Evolutionary conservation across 1,140 invertebrate species (phyloP).

Genomic region (Drosophila lacertosa): DNA sequence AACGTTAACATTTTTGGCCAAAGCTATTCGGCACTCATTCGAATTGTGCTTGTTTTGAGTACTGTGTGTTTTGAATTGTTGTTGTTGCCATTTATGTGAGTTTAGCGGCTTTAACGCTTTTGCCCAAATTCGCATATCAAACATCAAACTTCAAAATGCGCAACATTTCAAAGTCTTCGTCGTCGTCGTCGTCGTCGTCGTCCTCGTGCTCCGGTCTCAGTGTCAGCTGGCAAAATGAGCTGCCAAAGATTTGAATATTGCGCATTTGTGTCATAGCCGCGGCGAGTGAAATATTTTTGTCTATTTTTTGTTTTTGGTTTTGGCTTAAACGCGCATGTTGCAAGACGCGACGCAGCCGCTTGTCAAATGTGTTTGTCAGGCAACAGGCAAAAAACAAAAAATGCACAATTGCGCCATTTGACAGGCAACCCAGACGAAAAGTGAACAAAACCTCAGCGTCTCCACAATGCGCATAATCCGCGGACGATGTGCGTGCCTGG

Average conservation of each 20-base stretch:
- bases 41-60: slow-evolving; percentile 2
- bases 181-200: neutral
- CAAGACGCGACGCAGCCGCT: slow-evolving; percentile 34
- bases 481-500: slow-evolving; percentile 59
- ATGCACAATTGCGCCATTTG: slow-evolving; percentile 76
- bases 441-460: slow-evolving; percentile 32
- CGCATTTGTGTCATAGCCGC: slow-evolving; percentile 53
- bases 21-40: slow-evolving; percentile 7
- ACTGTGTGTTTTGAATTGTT: slow-evolving; percentile 29
- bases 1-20: neutral
- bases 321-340: slow-evolving; percentile 40
- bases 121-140: slow-evolving; percentile 78
- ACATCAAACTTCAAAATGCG: slow-evolving; percentile 68
- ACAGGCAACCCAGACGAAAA: slow-evolving; percentile 59
- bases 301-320: neutral
- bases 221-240: slow-evolving; percentile 45
- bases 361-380: slow-evolving; percentile 64
- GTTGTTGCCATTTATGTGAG: slow-evolving; percentile 47
- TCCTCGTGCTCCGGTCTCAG: slow-evolving; percentile 12
- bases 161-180: slow-evolving; percentile 67
- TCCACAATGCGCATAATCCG: slow-evolving; percentile 14
- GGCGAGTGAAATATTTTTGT: slow-evolving; percentile 38
- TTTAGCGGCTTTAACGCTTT: slow-evolving; percentile 60
- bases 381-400: no score
- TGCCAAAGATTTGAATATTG: slow-evolving; percentile 77